Percentiles rank a stretch among this genome's conserved stretches.
Evolutionary conservation across 2,113 vertebrate species (phyloP).

Genomic region (Sminthopsis crassicaudata): DNA sequence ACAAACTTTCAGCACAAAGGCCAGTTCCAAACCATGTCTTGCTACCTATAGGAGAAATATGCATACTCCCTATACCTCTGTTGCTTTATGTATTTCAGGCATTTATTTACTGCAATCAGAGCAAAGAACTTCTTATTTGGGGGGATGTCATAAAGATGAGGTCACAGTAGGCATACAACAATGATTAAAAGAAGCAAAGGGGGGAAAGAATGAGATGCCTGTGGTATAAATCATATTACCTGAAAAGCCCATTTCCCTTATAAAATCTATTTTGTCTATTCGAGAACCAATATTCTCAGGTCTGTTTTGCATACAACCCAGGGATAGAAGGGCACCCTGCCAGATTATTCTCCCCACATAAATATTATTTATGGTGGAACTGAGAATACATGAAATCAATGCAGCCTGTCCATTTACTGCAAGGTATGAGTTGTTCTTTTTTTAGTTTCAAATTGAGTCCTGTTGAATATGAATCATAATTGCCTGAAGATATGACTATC

Average conservation of each 20-base stretch:
- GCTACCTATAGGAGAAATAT: background rate
- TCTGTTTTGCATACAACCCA: background rate
- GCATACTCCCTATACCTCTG: background rate
- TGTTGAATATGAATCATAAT: background rate
- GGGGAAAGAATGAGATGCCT: background rate
- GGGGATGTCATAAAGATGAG: background rate
- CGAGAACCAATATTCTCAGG: background rate
- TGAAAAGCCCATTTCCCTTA: background rate
- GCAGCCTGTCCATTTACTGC: background rate
- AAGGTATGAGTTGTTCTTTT: background rate
- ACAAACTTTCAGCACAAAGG: background rate
- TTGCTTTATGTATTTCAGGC: background rate
- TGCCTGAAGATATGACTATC: background rate
- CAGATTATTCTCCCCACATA: background rate
- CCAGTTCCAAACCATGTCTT: background rate
- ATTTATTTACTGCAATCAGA: background rate
- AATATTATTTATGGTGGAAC: background rate
- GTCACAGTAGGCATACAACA: background rate
- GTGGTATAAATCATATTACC: background rate
- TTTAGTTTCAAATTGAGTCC: background rate
- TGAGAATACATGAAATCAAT: background rate
- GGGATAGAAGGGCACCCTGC: background rate
- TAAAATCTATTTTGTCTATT: background rate
- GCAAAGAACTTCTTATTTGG: background rate
- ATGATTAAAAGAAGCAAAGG: background rate